Percentiles rank a stretch among this genome's conserved stretches.
Evolutionary conservation across 2,797 vertebrate species (phyloP).

Genomic region (Stomatorhinus walkeri): DNA sequence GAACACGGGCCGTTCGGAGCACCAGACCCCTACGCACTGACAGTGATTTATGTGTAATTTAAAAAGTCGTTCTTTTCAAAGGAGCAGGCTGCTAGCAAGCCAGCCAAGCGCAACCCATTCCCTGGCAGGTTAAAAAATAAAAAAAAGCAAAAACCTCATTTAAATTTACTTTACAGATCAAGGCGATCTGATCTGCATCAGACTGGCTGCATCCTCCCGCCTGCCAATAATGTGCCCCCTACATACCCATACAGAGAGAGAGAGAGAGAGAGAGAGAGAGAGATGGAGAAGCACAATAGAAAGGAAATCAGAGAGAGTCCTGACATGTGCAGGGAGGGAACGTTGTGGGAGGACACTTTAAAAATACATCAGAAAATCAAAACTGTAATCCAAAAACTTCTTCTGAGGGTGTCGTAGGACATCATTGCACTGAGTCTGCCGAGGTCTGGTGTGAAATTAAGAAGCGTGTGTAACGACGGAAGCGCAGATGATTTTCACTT

Average conservation of each 20-base stretch:
- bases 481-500: neutral
- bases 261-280: neutral
- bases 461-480: neutral
- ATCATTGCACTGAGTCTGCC: neutral
- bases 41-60: conserved; percentile 71
- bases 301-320: conserved; percentile 29
- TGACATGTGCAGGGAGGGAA: conserved; percentile 10
- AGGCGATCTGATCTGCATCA: conserved; percentile 46
- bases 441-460: conserved; percentile 15
- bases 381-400: neutral
- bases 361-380: conserved; percentile 12
- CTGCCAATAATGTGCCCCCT: conserved; percentile 25
- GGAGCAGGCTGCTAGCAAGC: conserved; percentile 57
- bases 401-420: neutral
- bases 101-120: conserved; percentile 60
- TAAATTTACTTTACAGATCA: conserved; percentile 55
- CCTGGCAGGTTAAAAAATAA: conserved; percentile 41
- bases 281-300: neutral
- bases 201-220: conserved; percentile 39
- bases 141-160: conserved; percentile 50
- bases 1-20: conserved; percentile 36
- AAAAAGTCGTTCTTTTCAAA: conserved; percentile 68
- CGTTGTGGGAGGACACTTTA: conserved; percentile 16
- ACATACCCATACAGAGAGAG: conserved; percentile 25
- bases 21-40: conserved; percentile 44